Evolutionary conservation across 2,797 vertebrate species (phyloP).

Genomic region (Decapterus maruadsi): DNA sequence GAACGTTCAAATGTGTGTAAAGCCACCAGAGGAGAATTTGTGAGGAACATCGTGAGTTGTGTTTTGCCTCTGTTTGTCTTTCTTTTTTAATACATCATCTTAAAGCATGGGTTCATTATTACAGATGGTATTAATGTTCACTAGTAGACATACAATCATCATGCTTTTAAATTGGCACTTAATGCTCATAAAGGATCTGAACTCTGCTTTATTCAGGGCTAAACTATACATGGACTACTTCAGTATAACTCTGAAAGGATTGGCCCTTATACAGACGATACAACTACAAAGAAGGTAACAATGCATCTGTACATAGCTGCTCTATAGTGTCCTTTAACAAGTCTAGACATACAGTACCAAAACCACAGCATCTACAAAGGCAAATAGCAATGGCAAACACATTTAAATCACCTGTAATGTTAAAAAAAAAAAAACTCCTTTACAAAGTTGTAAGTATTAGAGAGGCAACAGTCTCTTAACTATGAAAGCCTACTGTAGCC

Average conservation of each 20-base stretch:
- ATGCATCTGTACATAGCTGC: slow-evolving; percentile 79
- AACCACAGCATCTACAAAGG: slow-evolving; percentile 70
- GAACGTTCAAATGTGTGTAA: slow-evolving; percentile 1
- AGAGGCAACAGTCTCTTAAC: slow-evolving; percentile 16
- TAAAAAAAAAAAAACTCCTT: not conserved
- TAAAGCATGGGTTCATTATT: slow-evolving; percentile 40
- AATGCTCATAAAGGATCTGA: slow-evolving; percentile 50
- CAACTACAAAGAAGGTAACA: slow-evolving; percentile 56
- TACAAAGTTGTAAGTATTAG: not conserved
- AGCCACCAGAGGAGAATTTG: not conserved
- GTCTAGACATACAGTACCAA: slow-evolving; percentile 62
- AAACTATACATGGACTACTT: slow-evolving; percentile 67
- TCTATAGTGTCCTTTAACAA: slow-evolving; percentile 65
- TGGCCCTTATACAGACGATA: slow-evolving; percentile 69
- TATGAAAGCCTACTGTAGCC: slow-evolving; percentile 23
- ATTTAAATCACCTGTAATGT: slow-evolving; percentile 20
- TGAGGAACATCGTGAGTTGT: not conserved
- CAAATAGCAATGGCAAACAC: slow-evolving; percentile 45
- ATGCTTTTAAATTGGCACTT: slow-evolving; percentile 51
- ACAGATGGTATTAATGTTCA: slow-evolving; percentile 50
- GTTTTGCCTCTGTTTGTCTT: not conserved
- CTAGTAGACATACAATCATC: slow-evolving; percentile 42
- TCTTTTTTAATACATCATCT: slow-evolving; percentile 15
- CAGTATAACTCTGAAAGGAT: slow-evolving; percentile 51
- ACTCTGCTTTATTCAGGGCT: slow-evolving; percentile 61